Base-by-base conservation (phyloP, 30 jellyfish, hydroid and myxozoan species). In the Nemopilema nomurai region DNA sequence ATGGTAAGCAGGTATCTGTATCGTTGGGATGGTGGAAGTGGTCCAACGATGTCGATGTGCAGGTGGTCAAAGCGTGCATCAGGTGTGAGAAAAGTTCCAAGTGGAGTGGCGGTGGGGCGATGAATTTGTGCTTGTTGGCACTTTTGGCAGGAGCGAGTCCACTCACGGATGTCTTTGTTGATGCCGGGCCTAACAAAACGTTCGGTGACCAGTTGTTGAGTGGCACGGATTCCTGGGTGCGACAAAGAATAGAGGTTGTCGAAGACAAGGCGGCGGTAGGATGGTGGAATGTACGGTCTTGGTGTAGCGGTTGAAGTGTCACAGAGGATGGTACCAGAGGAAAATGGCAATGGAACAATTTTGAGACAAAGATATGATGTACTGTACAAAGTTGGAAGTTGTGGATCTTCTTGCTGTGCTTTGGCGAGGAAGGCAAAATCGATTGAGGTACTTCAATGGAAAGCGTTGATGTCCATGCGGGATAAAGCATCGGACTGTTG, bases 21-120 rank as follows among this genome's bases (percentile, higher is more conserved):
- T 16, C 83, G 75, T 30, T 51, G 73, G 8, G 64, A 72, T 21
- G 90, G 77, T 29, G 91, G 88, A 16, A 82, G 74, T 8, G 91
- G 91, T 1, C 89, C 91, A 82, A 82, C 89, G 29, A 71, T 21
- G 71, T 82, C 89, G 64, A 82, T 31, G 67, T 82, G 91, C 1
- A 82, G 25, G 69, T 82, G 91, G 51, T 22, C 88, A 50, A 82
- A 71, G 33, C 90, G 77, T 17, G 81, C 81, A 27, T 73, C 87
- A 22, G 91, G 91, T 16, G 79, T 51, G 8, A n/a, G 30, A 24
- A 82, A 69, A 4, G 89, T 51, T 26, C 64, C 91, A 25, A 82
- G 77, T 16, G 79, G 89, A 63, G 91, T 29, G 24, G 19, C 19
- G 52, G 90, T 71, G 32, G 71, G 88, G 41, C 33, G 86, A 18